Percentiles rank a stretch among this genome's conserved stretches.
Conservation (phyloP, 2,113 vertebrate genomes). For the Nibea albiflora region DNA sequence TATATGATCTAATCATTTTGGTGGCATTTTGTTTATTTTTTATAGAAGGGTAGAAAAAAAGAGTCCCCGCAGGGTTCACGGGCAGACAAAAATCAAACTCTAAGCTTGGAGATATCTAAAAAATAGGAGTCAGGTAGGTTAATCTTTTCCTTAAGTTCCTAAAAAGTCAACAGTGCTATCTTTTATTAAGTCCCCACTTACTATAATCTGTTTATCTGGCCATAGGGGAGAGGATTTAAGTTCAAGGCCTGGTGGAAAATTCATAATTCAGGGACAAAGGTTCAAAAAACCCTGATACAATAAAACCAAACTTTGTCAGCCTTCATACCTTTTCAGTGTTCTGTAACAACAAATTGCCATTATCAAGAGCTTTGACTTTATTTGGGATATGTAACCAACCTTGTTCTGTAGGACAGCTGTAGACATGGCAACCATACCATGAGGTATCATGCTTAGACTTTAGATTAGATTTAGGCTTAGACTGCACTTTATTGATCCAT, state of each 20-base stretch:
- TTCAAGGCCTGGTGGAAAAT: conserved; percentile 38
- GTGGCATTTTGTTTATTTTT: conserved; percentile 1
- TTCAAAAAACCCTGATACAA: conserved; percentile 6
- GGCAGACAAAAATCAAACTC: conserved; percentile 14
- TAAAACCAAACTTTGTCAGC: conserved; percentile 21
- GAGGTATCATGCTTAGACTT: too few species aligned
- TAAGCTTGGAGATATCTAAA: conserved; percentile 6
- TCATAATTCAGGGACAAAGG: conserved; percentile 37
- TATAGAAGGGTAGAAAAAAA: not conserved
- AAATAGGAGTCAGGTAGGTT: conserved; percentile 25
- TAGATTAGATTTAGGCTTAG: too few species aligned
- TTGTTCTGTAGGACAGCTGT: not conserved
- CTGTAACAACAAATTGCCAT: not conserved
- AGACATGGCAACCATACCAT: not conserved
- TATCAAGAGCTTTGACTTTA: not conserved
- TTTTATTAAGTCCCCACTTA: conserved; percentile 51
- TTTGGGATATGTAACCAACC: not conserved
- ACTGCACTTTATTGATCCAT: too few species aligned
- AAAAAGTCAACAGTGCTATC: conserved; percentile 60
- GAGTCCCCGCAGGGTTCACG: not conserved
- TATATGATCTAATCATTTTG: not conserved
- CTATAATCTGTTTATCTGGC: conserved; percentile 61
- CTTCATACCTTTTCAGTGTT: not conserved
- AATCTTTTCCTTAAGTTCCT: conserved; percentile 51
- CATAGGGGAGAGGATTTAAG: conserved; percentile 42